These are phyloP conservation scores for Tapirus indicus DNA, from an alignment of 2,797 vertebrate species.

Conservation along the genomic window DNA sequence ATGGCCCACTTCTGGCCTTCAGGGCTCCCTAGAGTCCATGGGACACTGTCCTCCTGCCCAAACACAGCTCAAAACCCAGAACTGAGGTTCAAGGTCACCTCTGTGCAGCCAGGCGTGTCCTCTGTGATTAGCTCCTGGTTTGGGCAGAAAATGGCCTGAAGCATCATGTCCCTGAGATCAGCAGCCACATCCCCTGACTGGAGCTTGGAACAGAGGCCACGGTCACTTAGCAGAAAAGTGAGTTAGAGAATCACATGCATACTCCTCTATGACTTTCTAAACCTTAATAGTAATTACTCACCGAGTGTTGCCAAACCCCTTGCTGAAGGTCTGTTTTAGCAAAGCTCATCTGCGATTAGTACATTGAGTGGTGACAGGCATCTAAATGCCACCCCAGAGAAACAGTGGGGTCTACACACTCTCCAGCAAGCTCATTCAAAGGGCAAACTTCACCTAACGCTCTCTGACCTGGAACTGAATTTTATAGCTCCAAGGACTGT, in stretches of 20 bases:
- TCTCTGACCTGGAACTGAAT: not conserved
- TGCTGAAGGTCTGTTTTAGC: not conserved
- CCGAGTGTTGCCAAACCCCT: not conserved
- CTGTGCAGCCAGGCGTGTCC: not conserved
- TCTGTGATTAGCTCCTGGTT: not conserved
- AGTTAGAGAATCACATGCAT: not conserved
- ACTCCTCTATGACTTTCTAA: not conserved
- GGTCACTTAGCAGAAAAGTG: not conserved
- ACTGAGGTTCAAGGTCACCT: rapidly evolving
- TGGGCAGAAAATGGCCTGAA: not conserved
- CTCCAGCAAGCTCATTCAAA: not conserved
- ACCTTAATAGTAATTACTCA: not conserved
- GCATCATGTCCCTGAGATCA: not conserved
- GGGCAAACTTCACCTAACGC: too few species aligned
- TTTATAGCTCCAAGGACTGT: not conserved
- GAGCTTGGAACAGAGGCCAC: not conserved
- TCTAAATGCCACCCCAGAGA: not conserved
- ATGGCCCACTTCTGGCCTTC: not conserved
- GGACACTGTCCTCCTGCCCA: not conserved
- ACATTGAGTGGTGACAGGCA: not conserved
- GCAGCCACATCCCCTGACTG: not conserved
- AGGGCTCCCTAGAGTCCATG: rapidly evolving
- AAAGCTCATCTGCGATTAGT: not conserved
- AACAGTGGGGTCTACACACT: not conserved
- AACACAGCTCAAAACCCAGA: not conserved